These are phyloP conservation scores for Oostethus manadensis DNA, from an alignment of 2,113 vertebrate genomes.

Conservation along the genomic window DNA sequence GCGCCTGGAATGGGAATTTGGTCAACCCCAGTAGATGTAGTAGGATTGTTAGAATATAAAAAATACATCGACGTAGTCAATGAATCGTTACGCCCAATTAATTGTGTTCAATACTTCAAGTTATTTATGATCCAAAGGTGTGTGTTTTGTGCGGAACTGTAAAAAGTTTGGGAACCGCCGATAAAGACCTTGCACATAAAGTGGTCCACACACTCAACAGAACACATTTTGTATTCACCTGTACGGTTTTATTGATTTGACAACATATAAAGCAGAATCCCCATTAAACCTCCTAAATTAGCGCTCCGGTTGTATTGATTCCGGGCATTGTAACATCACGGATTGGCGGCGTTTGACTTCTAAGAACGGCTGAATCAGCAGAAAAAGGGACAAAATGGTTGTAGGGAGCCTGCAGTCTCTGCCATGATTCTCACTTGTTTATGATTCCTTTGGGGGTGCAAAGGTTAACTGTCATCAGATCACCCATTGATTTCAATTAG, in stretches of 20 bases:
- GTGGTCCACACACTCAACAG: slow-evolving; percentile 2
- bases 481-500: slow-evolving; percentile 82
- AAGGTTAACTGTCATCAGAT: slow-evolving; percentile 76
- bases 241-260: slow-evolving; percentile 24
- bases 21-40: too few relatives aligned
- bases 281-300: slow-evolving; percentile 45
- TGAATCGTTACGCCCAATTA: too few relatives aligned
- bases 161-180: too few relatives aligned
- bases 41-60: too few relatives aligned
- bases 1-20: too few relatives aligned
- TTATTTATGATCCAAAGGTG: too few relatives aligned
- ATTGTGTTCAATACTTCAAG: too few relatives aligned
- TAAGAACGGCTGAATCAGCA: slow-evolving; percentile 61
- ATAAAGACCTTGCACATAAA: slow-evolving; percentile 4
- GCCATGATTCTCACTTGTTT: slow-evolving; percentile 51
- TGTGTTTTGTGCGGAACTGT: too few relatives aligned
- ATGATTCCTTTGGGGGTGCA: slow-evolving; percentile 65
- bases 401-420: slow-evolving; percentile 7
- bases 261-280: slow-evolving; percentile 29
- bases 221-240: slow-evolving; percentile 17
- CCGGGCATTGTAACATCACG: slow-evolving; percentile 35
- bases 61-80: too few relatives aligned
- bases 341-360: slow-evolving; percentile 52
- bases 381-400: slow-evolving; percentile 49
- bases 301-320: slow-evolving; percentile 52